Conservation (phyloP, 2,888 invertebrate genomes). For the Actias luna region DNA sequence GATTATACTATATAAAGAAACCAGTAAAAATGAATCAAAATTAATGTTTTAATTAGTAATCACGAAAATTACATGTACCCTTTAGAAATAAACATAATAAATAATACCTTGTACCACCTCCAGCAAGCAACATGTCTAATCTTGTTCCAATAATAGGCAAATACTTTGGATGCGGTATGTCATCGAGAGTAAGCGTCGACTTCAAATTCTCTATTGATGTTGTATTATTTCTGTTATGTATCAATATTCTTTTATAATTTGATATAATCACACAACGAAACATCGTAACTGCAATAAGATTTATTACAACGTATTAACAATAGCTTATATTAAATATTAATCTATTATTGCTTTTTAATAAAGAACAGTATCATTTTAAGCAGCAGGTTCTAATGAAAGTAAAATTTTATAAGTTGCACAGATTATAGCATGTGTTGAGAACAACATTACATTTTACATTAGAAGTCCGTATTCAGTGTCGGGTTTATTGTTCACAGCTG, state of each 20-base stretch:
- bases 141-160: constrained; percentile 80
- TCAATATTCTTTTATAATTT: background rate
- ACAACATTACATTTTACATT: background rate
- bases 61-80: background rate
- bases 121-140: constrained; percentile 65
- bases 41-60: background rate
- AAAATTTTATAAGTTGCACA: background rate
- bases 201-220: constrained; percentile 21
- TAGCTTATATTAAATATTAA: background rate
- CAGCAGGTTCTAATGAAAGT: background rate
- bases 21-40: too few species aligned
- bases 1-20: too few species aligned
- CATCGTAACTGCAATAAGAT: constrained; percentile 33
- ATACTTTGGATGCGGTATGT: constrained; percentile 75
- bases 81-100: background rate
- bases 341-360: background rate
- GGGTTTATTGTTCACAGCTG: background rate
- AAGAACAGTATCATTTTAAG: background rate
- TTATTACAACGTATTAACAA: too few species aligned
- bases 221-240: constrained; percentile 16
- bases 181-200: constrained; percentile 41
- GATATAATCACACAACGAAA: constrained; percentile 21
- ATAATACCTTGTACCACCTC: constrained; percentile 61
- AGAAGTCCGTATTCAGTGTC: too few species aligned
- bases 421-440: background rate